These are phyloP conservation scores for Melanotaenia maccullochi DNA, from an alignment of 2,797 vertebrate genomes.

Conservation along the genomic window DNA sequence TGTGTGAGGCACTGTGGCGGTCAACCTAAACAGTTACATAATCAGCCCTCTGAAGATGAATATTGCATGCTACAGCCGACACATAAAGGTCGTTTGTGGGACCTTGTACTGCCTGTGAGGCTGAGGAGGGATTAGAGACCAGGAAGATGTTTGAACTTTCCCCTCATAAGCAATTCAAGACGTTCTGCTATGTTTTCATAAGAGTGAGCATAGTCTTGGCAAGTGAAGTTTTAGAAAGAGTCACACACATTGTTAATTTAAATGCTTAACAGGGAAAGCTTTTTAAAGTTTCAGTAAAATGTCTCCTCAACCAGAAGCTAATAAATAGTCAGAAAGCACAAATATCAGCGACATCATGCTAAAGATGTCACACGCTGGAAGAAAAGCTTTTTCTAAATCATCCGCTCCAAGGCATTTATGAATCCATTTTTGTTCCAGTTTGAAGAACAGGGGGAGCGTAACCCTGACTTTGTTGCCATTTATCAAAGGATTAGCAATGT, in stretches of 20 bases:
- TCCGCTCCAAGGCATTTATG: constrained; percentile 13
- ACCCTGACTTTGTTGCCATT: constrained; percentile 41
- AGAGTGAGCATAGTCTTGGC: neutral
- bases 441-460: constrained; percentile 26
- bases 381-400: constrained; percentile 15
- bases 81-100: constrained; percentile 44
- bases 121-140: constrained; percentile 10
- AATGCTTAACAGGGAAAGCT: neutral
- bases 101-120: constrained; percentile 18
- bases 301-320: neutral
- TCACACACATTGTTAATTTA: neutral
- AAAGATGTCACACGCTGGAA: constrained; percentile 9
- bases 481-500: constrained; percentile 52
- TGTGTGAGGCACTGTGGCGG: constrained; percentile 36
- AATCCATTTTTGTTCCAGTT: constrained; percentile 47
- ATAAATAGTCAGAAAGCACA: neutral
- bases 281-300: neutral
- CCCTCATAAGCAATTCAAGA: constrained; percentile 24
- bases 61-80: constrained; percentile 34
- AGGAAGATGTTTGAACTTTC: constrained; percentile 18
- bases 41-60: constrained; percentile 47
- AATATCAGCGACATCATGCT: constrained; percentile 13
- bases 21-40: constrained; percentile 62
- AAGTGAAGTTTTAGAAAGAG: constrained; percentile 8
- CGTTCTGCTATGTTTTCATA: constrained; percentile 8